Base-by-base conservation (phyloP, 2,113 vertebrate species). In the Struthidea cinerea region DNA sequence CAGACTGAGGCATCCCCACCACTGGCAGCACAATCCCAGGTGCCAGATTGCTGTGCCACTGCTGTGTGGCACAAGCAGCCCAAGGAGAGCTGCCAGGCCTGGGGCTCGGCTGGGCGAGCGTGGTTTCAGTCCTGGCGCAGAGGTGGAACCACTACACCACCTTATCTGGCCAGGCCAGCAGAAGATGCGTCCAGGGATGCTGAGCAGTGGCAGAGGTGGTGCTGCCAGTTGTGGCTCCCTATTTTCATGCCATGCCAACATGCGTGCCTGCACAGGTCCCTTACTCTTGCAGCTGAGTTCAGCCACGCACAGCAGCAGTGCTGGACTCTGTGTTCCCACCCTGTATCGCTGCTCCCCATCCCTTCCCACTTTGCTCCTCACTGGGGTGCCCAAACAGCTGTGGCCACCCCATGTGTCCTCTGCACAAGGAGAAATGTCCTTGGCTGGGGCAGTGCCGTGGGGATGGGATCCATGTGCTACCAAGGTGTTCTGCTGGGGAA, bases 91-190 rank as follows among this genome's bases (percentile, higher is more conserved):
- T 50, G 49, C 49, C 52, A 28, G 53, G 14, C 11, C 28, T 0
- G 0, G 27, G 35, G 28, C n/a, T 67, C 0, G 0, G 27, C 27
- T 1, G 2, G 8, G 11, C 1, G 0, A 37, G 32, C 0, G 0
- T 2, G 10, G 20, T 44, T 70, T 84, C 89, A 64, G 24, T 61
- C 77, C 77, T 7, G 5, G 37, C 13, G 18, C 52, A 27, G 21
- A 35, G 60, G 26, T 37, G 52, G 22, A 26, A 77, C 14, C 3
- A 3, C 73, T 60, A 63, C 77, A n/a, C 60, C 46, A 23, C 32
- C 30, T 57, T 37, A 52, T 52, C 67, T 50, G 50, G 49, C 60
- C 4, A 1, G 37, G 27, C 15, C 49, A 24, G 55, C 50, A 44
- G 68, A 44, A 91, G 73, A 70, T 1, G 1, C 2, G 1, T 12